Base-by-base conservation (phyloP, 1,140 invertebrate genomes). In the Forficula auricularia region DNA sequence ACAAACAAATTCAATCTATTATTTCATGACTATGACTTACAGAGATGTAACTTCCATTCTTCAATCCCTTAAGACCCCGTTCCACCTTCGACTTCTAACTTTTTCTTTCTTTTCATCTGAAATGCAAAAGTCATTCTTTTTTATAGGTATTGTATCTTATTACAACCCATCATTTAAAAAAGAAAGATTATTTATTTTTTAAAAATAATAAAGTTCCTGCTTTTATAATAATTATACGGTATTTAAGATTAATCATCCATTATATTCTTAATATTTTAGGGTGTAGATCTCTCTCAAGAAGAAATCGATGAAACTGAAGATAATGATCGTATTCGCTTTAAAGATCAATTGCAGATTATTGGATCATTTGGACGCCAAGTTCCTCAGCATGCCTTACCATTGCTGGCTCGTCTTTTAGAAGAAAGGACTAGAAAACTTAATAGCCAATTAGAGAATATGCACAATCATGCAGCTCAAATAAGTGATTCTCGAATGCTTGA, bases 231-330 rank as follows among this genome's bases (percentile, higher is more conserved):
- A 27, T 27, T 4, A 27, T 27, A 27, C 22, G 22, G 22, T 27
- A 6, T 27, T 27, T 27, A 27, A 27, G 4, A 6, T 4, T 6
- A 13, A 20, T 12, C 8, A 19, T 13, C 38, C 9, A 40, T 12
- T 3, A 27, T 20, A 13, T 27, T 33, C 9, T 47, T 20, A 40
- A 14, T 32, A 40, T 47, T 47, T 45, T 50, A 45, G 47, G 37
- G 44, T 49, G 18, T 36, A 53, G 50, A 51, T 42, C 50, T 48
- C 45, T 60, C 63, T 18, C 58, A 64, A 10, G 70, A 75, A 46
- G 75, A 79, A 48, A 67, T 75, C 39, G 72, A 79, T 51, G 73
- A 76, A 47, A 61, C 61, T 15, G 79, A 83, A 55, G 77, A 82
- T 52, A 67, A 71, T 54, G 81, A 85, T 56, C 58, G 71, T 44